Evolutionary conservation across 2,113 vertebrate species (phyloP).

Genomic region (Charadrius vociferus): DNA sequence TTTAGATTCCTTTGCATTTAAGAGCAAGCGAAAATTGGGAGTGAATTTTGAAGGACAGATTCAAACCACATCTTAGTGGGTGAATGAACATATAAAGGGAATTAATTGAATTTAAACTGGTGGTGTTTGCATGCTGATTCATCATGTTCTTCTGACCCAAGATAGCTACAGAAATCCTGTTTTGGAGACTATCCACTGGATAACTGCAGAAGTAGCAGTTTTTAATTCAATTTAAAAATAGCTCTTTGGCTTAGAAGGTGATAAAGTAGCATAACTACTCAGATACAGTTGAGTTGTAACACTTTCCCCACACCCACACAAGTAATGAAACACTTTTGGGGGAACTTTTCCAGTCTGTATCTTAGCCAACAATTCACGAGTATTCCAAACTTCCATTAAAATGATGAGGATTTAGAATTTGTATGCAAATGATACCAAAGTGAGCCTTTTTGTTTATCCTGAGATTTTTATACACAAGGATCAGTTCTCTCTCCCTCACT

Average conservation of each 20-base stretch:
- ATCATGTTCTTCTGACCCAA: conserved; percentile 33
- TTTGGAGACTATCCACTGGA: conserved; percentile 45
- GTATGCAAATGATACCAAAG: background rate
- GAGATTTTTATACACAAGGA: background rate
- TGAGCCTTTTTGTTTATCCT: background rate
- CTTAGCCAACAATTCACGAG: background rate
- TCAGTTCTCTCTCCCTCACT: background rate
- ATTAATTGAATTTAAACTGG: conserved; percentile 23
- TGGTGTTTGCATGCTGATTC: conserved; percentile 43
- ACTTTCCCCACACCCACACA: conserved; percentile 4
- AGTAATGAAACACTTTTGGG: conserved; percentile 6
- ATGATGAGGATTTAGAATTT: background rate
- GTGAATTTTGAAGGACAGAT: background rate
- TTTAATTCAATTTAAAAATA: conserved; percentile 53
- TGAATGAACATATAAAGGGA: background rate
- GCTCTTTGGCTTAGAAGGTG: conserved; percentile 37
- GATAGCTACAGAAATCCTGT: conserved; percentile 34
- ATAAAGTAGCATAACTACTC: conserved; percentile 37
- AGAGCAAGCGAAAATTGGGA: background rate
- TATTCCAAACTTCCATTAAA: conserved; percentile 24
- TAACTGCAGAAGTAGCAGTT: conserved; percentile 40
- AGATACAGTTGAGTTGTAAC: conserved; percentile 13
- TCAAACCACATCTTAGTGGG: background rate
- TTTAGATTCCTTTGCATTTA: background rate
- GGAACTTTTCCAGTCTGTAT: background rate